Percentiles rank a stretch among this genome's conserved stretches.
phyloP scores from a whole-genome alignment of 2,113 vertebrate species.

The Thinocorus orbignyianus region DNA sequence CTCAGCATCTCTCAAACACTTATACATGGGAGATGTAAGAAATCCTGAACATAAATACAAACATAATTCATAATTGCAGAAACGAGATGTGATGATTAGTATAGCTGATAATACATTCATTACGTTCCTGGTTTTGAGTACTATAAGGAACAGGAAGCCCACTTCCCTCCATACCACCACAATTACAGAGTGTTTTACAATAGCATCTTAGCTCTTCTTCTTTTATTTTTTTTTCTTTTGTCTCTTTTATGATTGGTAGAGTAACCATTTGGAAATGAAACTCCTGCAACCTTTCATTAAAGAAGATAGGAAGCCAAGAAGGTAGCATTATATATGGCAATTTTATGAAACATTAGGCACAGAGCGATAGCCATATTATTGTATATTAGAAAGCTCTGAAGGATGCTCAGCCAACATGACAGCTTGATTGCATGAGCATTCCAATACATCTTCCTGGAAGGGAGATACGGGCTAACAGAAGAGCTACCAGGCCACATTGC shows the following conservation, averaged over 20 bases:
- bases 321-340: neutral
- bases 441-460: neutral
- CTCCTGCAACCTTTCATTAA: slow-evolving; percentile 27
- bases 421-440: neutral
- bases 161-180: neutral
- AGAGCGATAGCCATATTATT: neutral
- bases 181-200: neutral
- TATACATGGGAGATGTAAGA: neutral
- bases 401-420: neutral
- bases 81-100: neutral
- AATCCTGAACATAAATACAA: neutral
- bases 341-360: slow-evolving; percentile 48
- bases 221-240: neutral
- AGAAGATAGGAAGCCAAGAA: slow-evolving; percentile 11
- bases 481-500: neutral
- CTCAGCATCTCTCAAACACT: neutral
- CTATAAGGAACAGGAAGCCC: neutral
- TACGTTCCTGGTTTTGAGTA: neutral
- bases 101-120: neutral
- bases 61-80: neutral
- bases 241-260: neutral
- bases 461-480: neutral
- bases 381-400: slow-evolving; percentile 5
- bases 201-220: neutral
- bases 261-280: slow-evolving; percentile 20